phyloP scores from a whole-genome alignment of 2,797 vertebrate genomes.

The Paguma larvata region DNA sequence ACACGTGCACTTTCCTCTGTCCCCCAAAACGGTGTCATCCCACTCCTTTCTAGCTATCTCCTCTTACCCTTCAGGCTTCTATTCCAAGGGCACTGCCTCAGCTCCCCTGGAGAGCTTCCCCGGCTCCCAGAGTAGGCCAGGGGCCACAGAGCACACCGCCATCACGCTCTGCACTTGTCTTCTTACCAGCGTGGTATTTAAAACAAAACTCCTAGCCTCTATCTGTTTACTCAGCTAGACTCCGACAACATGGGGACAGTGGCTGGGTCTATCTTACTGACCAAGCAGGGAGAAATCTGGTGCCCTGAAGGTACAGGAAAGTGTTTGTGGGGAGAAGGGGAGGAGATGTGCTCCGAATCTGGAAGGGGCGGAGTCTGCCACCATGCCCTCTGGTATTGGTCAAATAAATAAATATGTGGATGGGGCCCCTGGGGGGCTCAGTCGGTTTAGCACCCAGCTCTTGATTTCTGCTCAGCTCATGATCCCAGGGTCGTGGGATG shows the following conservation, averaged over 20 bases:
- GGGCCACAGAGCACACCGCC: neutral
- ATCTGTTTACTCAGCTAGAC: neutral
- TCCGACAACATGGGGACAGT: neutral
- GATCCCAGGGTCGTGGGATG: too few relatives aligned
- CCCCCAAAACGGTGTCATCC: neutral
- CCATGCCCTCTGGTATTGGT: neutral
- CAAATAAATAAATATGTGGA: neutral
- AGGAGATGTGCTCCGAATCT: neutral
- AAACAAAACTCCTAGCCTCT: neutral
- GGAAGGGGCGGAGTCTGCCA: neutral
- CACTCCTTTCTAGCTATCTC: neutral
- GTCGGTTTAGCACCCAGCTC: too few relatives aligned
- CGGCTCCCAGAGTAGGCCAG: neutral
- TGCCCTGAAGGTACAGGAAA: neutral
- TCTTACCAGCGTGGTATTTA: neutral
- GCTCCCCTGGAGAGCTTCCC: neutral
- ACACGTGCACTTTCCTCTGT: neutral
- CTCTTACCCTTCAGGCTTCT: neutral
- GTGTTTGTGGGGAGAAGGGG: neutral
- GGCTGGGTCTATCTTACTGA: neutral
- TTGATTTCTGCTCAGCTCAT: too few relatives aligned
- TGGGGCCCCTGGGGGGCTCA: too few relatives aligned
- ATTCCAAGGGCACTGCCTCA: neutral
- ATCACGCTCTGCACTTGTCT: neutral
- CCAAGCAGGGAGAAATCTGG: neutral